Percentiles rank a stretch among this genome's conserved stretches.
Conservation (phyloP, 2,888 invertebrate species). For the Erebia aethiops region DNA sequence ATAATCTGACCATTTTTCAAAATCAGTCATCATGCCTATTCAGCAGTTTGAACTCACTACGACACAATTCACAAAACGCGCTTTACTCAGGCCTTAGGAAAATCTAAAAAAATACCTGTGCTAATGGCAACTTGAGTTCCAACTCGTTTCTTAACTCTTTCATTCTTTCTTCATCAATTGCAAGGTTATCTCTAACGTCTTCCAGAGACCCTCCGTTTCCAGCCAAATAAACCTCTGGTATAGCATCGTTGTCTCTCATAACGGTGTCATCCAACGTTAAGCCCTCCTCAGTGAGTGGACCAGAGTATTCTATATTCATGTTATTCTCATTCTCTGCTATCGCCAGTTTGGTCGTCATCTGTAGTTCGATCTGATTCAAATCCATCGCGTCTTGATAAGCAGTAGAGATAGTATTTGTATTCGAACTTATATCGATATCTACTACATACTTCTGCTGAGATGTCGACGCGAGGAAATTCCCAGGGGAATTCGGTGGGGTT, state of each 20-base stretch:
- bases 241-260: constrained; percentile 55
- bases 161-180: constrained; percentile 87
- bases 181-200: constrained; percentile 81
- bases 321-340: constrained; percentile 82
- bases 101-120: constrained; percentile 77
- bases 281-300: constrained; percentile 67
- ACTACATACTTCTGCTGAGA: constrained; percentile 69
- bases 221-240: constrained; percentile 65
- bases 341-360: constrained; percentile 75
- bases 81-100: neutral
- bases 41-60: no score
- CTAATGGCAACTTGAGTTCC: constrained; percentile 86
- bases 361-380: constrained; percentile 71
- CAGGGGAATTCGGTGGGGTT: constrained; percentile 76
- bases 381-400: constrained; percentile 56
- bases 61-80: neutral
- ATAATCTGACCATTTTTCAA: no score
- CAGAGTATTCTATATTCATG: constrained; percentile 77
- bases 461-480: constrained; percentile 65
- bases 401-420: constrained; percentile 32
- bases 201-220: constrained; percentile 80
- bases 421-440: constrained; percentile 61
- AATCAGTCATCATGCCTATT: no score
- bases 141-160: constrained; percentile 88
- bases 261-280: constrained; percentile 55